Evolutionary conservation across 2,113 vertebrate genomes (phyloP).

Genomic region (Neodontobutis hainanensis): DNA sequence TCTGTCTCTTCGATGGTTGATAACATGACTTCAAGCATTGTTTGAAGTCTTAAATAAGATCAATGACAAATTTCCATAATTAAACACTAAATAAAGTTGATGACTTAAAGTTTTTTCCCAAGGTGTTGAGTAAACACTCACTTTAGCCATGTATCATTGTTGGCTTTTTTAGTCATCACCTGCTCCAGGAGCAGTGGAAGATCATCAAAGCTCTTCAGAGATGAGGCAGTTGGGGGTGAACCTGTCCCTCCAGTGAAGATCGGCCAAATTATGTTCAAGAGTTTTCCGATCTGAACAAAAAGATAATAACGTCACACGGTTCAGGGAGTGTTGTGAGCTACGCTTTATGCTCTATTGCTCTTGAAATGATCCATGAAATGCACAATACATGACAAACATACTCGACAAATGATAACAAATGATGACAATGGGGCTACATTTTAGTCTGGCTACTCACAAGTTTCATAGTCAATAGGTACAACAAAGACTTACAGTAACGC

Average conservation of each 20-base stretch:
- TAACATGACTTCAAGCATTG: constrained; percentile 53
- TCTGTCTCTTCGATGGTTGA: constrained; percentile 48
- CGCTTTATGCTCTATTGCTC: too few relatives aligned
- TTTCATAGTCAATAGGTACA: not conserved
- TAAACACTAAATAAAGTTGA: not conserved
- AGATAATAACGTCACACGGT: not conserved
- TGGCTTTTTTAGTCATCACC: constrained; percentile 55
- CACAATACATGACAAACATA: too few relatives aligned
- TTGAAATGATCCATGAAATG: not conserved
- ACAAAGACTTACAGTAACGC: not conserved
- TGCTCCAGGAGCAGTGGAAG: constrained; percentile 57
- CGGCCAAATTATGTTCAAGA: constrained; percentile 42
- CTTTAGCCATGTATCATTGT: constrained; percentile 70
- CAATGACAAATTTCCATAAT: not conserved
- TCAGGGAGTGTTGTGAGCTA: too few relatives aligned
- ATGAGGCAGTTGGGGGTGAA: constrained; percentile 6
- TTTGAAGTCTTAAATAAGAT: constrained; percentile 55
- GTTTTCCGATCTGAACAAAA: constrained; percentile 48
- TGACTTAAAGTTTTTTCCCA: not conserved
- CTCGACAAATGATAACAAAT: not conserved
- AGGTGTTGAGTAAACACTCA: constrained; percentile 29
- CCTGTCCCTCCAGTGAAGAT: constrained; percentile 35
- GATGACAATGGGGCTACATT: not conserved
- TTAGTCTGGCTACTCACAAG: not conserved
- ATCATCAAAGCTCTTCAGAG: constrained; percentile 36